A percentile compares a stretch with the other conserved stretches of the same genome.
phyloP scores from a whole-genome alignment of 2,888 invertebrate species.

The Blera fallax region DNA sequence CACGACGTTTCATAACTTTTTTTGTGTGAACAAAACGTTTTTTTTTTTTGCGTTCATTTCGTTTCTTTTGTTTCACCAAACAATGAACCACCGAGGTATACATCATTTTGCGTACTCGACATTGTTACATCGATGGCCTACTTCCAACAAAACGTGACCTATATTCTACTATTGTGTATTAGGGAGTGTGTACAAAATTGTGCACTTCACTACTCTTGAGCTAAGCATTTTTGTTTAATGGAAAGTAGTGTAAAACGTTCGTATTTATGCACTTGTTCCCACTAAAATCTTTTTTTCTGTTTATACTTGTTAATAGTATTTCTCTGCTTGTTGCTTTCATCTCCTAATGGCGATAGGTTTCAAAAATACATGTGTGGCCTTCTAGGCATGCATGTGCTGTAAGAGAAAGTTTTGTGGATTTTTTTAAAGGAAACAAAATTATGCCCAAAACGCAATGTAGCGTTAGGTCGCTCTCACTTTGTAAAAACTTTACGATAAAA shows the following conservation, averaged over 20 bases:
- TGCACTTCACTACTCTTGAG: background rate
- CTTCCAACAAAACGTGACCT: slow-evolving; percentile 43
- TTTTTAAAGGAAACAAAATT: too few species aligned
- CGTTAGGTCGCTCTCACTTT: too few species aligned
- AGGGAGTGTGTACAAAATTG: slow-evolving; percentile 7
- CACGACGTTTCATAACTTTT: background rate
- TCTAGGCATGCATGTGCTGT: too few species aligned
- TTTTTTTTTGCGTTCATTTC: background rate
- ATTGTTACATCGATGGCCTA: slow-evolving; percentile 65
- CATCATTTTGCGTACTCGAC: slow-evolving; percentile 10
- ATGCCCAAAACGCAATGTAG: too few species aligned
- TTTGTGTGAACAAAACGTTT: too few species aligned
- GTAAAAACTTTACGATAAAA: too few species aligned
- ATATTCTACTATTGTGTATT: slow-evolving; percentile 43
- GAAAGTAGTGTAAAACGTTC: background rate
- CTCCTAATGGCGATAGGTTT: background rate
- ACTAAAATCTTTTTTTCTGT: background rate
- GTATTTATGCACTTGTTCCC: background rate
- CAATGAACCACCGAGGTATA: background rate
- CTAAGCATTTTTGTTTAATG: background rate
- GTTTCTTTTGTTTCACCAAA: background rate
- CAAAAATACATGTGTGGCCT: too few species aligned
- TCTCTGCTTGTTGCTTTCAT: background rate
- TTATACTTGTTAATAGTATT: background rate
- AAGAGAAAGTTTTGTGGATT: too few species aligned